Base-by-base conservation (phyloP, 2,888 invertebrate genomes). In the Drosophila neotestacea region DNA sequence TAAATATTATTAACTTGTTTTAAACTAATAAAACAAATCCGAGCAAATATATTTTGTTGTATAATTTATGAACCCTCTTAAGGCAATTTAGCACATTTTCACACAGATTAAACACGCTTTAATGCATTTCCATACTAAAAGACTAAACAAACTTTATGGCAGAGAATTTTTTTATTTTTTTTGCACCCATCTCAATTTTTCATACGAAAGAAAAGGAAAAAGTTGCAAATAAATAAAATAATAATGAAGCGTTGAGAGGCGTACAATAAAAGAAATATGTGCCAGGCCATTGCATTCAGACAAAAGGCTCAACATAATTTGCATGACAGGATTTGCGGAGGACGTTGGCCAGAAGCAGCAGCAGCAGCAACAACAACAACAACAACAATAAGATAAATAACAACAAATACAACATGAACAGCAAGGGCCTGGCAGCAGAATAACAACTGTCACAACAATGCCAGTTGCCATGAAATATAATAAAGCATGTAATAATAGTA, bases 381-480 rank as follows among this genome's bases (percentile, higher is more conserved):
- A 64, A 6, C 58, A 36, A 52, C 10, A 54, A 16, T 7, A 34
- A 16, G 10, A 41, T 6, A 5, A 42, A 27, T 11, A 41, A 55
- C 4, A 42, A 55, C 51, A 47, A 38, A 6, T 7, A 32, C 32
- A 32, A 32, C 32, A 32, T 32, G 56, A 48, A 30, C 27, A 60
- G n/a, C 38, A 51, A 62, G 51, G 30, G 48, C 50, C 59, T 64
- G 50, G 34, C 55, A 50, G 51, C 46, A 56, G 28, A 61, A 66
- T 66, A 76, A 65, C 85, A 73, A 74, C 72, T 84, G 85, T 81
- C 77, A 79, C 73, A 79, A 79, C 85, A 79, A 77, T 74, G 69
- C 59, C 61, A 72, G 58, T 67, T 68, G 71, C 59, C 52, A 69
- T 67, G 69, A 72, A 69, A 69, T 48, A 44, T 38, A 32, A 5